A percentile compares a stretch with the other conserved stretches of the same genome.
phyloP scores from a whole-genome alignment of 1,140 invertebrate species.

The Lordiphosa stackelbergi region DNA sequence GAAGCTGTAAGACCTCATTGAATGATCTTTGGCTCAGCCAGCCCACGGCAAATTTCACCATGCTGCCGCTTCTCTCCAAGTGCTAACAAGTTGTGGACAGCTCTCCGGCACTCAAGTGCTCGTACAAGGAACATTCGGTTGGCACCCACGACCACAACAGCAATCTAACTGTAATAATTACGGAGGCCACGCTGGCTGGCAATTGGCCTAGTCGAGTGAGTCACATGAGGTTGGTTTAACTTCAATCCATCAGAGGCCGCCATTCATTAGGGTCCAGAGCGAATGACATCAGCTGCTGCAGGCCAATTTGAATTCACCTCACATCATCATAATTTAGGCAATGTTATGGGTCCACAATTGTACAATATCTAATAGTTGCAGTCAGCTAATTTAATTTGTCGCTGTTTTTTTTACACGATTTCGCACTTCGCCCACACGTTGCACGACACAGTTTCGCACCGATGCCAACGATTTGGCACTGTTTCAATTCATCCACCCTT shows the following conservation, averaged over 20 bases:
- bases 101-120: conserved; percentile 6
- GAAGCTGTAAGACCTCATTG: conserved; percentile 21
- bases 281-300: conserved; percentile 52
- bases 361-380: conserved; percentile 26
- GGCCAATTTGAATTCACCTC: conserved; percentile 7
- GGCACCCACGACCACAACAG: conserved; percentile 15
- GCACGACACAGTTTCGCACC: conserved; percentile 57
- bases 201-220: conserved; percentile 16
- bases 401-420: conserved; percentile 52
- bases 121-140: conserved; percentile 4
- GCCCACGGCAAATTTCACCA: conserved; percentile 63
- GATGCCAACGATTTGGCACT: conserved; percentile 27
- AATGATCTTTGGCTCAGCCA: conserved; percentile 14
- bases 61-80: conserved; percentile 28
- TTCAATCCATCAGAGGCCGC: conserved; percentile 17
- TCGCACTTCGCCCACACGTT: conserved; percentile 65
- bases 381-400: conserved; percentile 57
- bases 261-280: conserved; percentile 28
- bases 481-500: conserved; percentile 9
- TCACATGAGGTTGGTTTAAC: conserved; percentile 18
- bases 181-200: conserved; percentile 12
- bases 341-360: not conserved
- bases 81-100: conserved; percentile 39
- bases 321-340: conserved; percentile 5
- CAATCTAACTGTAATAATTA: conserved; percentile 65